phyloP scores from a whole-genome alignment of 2,888 invertebrate species.

The Ormyrus labotus region DNA sequence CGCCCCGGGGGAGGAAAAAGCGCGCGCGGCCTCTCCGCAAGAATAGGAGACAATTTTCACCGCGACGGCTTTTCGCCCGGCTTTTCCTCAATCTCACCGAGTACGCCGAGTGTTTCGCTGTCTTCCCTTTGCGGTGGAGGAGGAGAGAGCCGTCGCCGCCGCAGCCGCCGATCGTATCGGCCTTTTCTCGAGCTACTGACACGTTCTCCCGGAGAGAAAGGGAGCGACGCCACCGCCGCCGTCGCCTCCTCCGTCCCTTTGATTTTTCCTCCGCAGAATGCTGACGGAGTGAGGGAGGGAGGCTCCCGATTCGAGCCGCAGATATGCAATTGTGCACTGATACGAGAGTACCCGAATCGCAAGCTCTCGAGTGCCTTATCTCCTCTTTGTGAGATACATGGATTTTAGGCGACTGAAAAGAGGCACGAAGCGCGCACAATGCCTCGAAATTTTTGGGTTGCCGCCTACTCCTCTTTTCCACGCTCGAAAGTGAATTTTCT shows the following conservation, averaged over 20 bases:
- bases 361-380: slow-evolving; percentile 23
- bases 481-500: background rate
- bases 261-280: slow-evolving; percentile 44
- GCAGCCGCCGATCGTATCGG: too few species aligned
- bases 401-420: slow-evolving; percentile 4
- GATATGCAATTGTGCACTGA: slow-evolving; percentile 52
- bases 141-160: background rate
- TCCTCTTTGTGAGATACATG: slow-evolving; percentile 22
- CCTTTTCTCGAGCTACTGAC: slow-evolving; percentile 52
- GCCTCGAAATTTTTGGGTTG: background rate
- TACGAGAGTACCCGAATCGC: slow-evolving; percentile 28
- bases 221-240: slow-evolving; percentile 11
- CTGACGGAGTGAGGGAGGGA: slow-evolving; percentile 6
- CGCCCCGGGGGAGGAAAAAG: slow-evolving; percentile 23
- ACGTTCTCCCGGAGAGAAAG: slow-evolving; percentile 50
- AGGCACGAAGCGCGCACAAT: slow-evolving; percentile 5
- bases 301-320: slow-evolving; percentile 37
- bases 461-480: too few species aligned
- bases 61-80: slow-evolving; percentile 63
- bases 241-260: slow-evolving; percentile 22
- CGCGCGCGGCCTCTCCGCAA: slow-evolving; percentile 56
- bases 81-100: slow-evolving; percentile 13
- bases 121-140: slow-evolving; percentile 16
- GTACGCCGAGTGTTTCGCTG: background rate
- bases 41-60: slow-evolving; percentile 69